phyloP scores from a whole-genome alignment of 2,888 invertebrate species.

The Elmis aenea region DNA sequence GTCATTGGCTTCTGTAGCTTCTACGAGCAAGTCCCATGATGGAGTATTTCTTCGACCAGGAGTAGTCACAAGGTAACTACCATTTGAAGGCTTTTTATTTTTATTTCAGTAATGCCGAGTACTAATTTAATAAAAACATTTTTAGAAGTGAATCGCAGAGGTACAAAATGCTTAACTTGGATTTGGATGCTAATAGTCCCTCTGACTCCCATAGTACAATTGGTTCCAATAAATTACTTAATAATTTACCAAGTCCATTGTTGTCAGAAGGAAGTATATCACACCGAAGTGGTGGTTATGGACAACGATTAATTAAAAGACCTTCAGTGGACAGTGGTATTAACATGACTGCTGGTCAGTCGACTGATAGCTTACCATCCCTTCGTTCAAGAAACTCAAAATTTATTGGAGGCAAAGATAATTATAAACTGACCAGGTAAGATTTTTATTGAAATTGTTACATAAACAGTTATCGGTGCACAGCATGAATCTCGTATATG shows the following conservation, averaged over 20 bases:
- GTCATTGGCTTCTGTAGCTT: conserved; percentile 44
- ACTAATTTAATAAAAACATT: no score
- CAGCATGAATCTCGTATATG: not conserved
- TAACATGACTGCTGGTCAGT: conserved; percentile 54
- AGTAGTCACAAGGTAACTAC: conserved; percentile 53
- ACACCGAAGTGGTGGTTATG: conserved; percentile 34
- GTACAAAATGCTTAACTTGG: conserved; percentile 50
- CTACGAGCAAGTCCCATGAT: conserved; percentile 54
- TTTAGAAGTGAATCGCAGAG: conserved; percentile 47
- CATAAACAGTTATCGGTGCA: conserved; percentile 1
- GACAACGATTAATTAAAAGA: conserved; percentile 57
- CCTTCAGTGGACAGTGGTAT: conserved; percentile 78
- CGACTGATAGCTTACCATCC: conserved; percentile 40
- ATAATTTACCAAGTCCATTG: conserved; percentile 39
- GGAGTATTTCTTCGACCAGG: conserved; percentile 68
- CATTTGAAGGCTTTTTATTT: not conserved
- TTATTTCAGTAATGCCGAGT: no score
- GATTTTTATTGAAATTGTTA: conserved; percentile 10
- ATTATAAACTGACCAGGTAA: conserved; percentile 48
- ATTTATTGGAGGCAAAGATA: conserved; percentile 35
- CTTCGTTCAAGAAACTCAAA: conserved; percentile 36
- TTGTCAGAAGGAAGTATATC: conserved; percentile 39
- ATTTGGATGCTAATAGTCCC: conserved; percentile 42
- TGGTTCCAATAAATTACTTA: conserved; percentile 37
- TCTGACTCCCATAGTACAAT: conserved; percentile 24